phyloP scores from a whole-genome alignment of 2,113 vertebrate species.

The Chaenocephalus aceratus region DNA sequence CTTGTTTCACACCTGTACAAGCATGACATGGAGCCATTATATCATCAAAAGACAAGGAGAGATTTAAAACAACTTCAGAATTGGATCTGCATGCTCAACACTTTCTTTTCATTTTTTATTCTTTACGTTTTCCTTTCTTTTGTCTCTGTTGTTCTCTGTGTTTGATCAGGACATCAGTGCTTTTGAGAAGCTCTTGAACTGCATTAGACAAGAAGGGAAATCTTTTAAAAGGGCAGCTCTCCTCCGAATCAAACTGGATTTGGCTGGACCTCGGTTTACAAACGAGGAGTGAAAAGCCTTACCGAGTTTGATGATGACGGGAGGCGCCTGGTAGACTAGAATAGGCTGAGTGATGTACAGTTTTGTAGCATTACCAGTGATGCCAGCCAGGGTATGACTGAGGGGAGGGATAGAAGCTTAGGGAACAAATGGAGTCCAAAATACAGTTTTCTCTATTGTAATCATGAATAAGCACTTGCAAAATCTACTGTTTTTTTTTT shows the following conservation, averaged over 20 bases:
- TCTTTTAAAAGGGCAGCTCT: slow-evolving; percentile 7
- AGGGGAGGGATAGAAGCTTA: slow-evolving; percentile 44
- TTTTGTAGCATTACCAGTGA: slow-evolving; percentile 36
- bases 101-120: background rate
- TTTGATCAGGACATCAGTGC: slow-evolving; percentile 39
- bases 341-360: slow-evolving; percentile 28
- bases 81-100: slow-evolving; percentile 51
- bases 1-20: slow-evolving; percentile 53
- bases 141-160: background rate
- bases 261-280: slow-evolving; percentile 44
- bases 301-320: slow-evolving; percentile 25
- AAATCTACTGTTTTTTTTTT: slow-evolving; percentile 65
- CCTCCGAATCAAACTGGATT: slow-evolving; percentile 33
- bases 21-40: slow-evolving; percentile 50
- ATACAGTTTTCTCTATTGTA: slow-evolving; percentile 67
- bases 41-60: slow-evolving; percentile 27
- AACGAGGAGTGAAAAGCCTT: slow-evolving; percentile 49
- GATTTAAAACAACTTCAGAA: slow-evolving; percentile 17
- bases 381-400: slow-evolving; percentile 51
- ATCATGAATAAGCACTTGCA: slow-evolving; percentile 66
- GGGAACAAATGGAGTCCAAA: slow-evolving; percentile 63
- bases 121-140: slow-evolving; percentile 8
- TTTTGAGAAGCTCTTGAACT: slow-evolving; percentile 42
- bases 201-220: slow-evolving; percentile 52
- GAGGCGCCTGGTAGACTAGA: background rate